Percentiles rank a stretch among this genome's conserved stretches.
Evolutionary conservation across 2,113 vertebrate species (phyloP).

Genomic region (Takifugu bimaculatus): DNA sequence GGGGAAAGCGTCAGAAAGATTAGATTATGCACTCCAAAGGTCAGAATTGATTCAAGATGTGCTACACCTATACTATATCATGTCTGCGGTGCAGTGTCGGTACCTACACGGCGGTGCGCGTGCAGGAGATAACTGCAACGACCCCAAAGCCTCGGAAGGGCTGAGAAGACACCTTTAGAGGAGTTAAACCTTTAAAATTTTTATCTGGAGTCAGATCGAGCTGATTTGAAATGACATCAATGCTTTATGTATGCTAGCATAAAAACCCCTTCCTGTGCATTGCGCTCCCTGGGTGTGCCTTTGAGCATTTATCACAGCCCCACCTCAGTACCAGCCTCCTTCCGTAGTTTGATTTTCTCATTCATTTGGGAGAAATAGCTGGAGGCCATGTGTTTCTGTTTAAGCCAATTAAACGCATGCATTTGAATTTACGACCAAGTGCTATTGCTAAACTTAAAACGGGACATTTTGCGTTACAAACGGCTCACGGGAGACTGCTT

Average conservation of each 20-base stretch:
- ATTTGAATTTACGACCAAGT: slow-evolving; percentile 34
- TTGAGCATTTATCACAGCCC: slow-evolving; percentile 46
- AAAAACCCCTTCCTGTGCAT: slow-evolving; percentile 35
- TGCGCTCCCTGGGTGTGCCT: slow-evolving; percentile 42
- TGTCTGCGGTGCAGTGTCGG: slow-evolving; percentile 10
- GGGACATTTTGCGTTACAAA: slow-evolving; percentile 29
- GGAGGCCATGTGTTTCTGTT: slow-evolving; percentile 25
- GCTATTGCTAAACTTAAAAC: slow-evolving; percentile 25
- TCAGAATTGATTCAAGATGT: slow-evolving; percentile 29
- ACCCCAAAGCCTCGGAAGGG: slow-evolving; percentile 10
- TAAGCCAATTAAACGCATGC: slow-evolving; percentile 13
- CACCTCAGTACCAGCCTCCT: neutral
- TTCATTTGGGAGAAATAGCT: neutral
- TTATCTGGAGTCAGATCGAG: slow-evolving; percentile 44
- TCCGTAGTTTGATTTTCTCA: neutral
- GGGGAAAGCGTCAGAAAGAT: slow-evolving; percentile 26
- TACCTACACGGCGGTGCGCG: no score
- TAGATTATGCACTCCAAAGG: slow-evolving; percentile 34
- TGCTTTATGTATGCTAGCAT: slow-evolving; percentile 33
- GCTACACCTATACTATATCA: slow-evolving; percentile 26
- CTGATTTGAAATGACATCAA: slow-evolving; percentile 62
- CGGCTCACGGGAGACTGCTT: slow-evolving; percentile 28
- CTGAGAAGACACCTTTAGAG: slow-evolving; percentile 56
- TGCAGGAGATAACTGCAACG: no score
- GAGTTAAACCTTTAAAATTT: slow-evolving; percentile 42